Percentiles rank a stretch among this genome's conserved stretches.
Evolutionary conservation across 2,113 vertebrate genomes (phyloP).

Genomic region (Macroglossus sobrinus): DNA sequence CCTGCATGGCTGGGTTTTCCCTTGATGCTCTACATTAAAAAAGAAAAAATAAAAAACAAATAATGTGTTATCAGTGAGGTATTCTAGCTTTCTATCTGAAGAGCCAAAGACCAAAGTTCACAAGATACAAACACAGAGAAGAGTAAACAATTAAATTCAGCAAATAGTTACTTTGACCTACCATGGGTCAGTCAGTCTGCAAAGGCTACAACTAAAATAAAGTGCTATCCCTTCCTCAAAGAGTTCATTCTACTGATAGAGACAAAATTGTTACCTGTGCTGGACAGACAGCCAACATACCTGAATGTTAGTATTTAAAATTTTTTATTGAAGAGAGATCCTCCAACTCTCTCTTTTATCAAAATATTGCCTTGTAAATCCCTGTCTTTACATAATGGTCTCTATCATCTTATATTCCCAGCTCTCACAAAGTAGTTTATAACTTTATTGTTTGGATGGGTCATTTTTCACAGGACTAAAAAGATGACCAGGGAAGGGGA

Average conservation of each 20-base stretch:
- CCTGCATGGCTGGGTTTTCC: conserved; percentile 93
- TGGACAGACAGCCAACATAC: background rate
- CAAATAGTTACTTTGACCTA: background rate
- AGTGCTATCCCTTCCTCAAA: background rate
- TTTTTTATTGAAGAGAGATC: background rate
- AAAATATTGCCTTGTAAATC: background rate
- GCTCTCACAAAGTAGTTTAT: background rate
- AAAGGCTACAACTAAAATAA: background rate
- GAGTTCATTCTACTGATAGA: background rate
- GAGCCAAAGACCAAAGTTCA: background rate
- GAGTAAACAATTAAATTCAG: background rate
- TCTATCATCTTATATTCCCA: background rate
- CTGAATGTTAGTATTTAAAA: background rate
- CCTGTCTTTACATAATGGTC: background rate
- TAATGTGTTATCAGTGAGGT: background rate
- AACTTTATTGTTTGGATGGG: background rate
- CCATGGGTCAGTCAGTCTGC: background rate
- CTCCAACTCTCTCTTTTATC: background rate
- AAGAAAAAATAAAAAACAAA: background rate
- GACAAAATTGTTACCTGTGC: background rate
- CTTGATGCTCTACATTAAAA: conserved; percentile 90
- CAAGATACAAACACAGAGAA: background rate
- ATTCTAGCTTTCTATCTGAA: background rate
- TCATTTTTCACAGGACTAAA: background rate
- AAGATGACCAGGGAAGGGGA: background rate